phyloP scores from a whole-genome alignment of 2,888 invertebrate species.

The Lepidocyrtoides sp. region DNA sequence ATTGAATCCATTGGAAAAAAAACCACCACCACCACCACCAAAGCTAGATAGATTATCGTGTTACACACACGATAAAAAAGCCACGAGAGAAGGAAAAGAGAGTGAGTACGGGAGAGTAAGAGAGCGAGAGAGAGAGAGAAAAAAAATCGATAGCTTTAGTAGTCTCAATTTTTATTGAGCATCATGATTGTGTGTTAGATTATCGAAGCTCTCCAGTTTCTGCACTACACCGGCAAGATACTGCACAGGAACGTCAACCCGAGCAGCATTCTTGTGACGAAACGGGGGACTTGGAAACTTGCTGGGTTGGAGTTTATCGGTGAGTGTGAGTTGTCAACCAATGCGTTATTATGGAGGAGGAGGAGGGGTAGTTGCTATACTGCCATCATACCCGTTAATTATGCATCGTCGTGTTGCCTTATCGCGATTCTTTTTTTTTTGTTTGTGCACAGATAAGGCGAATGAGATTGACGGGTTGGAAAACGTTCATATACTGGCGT shows the following conservation, averaged over 20 bases:
- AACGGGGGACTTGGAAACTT: conserved; percentile 98
- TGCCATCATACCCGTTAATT: no score
- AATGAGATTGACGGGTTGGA: conserved; percentile 89
- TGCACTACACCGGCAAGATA: conserved; percentile 95
- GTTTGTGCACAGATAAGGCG: conserved; percentile 83
- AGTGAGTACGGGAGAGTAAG: background rate
- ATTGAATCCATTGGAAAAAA: background rate
- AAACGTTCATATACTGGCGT: conserved; percentile 93
- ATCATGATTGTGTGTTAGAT: conserved; percentile 89
- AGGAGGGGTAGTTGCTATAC: background rate
- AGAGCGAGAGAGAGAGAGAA: background rate
- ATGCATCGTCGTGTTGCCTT: no score
- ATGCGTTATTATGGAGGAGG: background rate
- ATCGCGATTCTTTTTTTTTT: background rate
- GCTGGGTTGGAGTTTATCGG: conserved; percentile 97
- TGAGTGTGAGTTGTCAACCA: no score
- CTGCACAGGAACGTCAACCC: conserved; percentile 98
- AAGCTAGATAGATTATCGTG: conserved; percentile 10
- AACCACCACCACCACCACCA: background rate
- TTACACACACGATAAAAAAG: conserved; percentile 12
- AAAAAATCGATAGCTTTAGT: conserved; percentile 7
- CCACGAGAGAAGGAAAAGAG: background rate
- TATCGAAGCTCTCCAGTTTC: conserved; percentile 96
- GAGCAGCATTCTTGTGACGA: conserved; percentile 96
- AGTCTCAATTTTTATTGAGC: background rate